Conservation (phyloP, 2,797 vertebrate genomes). For the Etheostoma perlongum region DNA sequence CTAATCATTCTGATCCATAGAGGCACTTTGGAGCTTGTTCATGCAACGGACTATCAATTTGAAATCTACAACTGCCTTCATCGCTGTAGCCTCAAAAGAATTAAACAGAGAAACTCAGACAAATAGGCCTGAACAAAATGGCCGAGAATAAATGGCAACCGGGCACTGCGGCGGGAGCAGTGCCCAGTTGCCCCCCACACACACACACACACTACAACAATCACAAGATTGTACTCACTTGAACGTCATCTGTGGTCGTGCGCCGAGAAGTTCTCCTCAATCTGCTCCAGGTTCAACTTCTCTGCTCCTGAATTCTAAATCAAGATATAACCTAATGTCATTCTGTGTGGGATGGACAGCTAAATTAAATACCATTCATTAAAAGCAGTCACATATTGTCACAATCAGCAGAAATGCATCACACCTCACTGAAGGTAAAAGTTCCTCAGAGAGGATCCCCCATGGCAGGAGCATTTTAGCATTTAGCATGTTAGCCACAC, state of each 20-base stretch:
- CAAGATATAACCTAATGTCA: no score
- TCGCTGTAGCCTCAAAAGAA: no score
- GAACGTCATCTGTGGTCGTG: background rate
- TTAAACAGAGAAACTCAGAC: no score
- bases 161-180: no score
- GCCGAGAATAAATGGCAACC: no score
- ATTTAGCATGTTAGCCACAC: slow-evolving; percentile 1
- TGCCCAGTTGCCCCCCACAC: no score
- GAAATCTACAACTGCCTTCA: background rate
- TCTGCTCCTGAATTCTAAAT: background rate
- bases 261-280: background rate
- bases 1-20: background rate
- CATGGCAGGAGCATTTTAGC: background rate
- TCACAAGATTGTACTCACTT: background rate
- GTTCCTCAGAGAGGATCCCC: background rate
- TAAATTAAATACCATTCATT: background rate
- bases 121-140: no score
- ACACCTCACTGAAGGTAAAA: background rate
- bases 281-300: background rate
- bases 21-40: background rate
- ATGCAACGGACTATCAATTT: background rate
- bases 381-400: background rate
- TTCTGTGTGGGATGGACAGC: no score
- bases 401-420: background rate
- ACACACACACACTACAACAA: no score